A percentile compares a stretch with the other conserved stretches of the same genome.
Conservation (phyloP, 2,797 vertebrate species). For the Lophius americanus region DNA sequence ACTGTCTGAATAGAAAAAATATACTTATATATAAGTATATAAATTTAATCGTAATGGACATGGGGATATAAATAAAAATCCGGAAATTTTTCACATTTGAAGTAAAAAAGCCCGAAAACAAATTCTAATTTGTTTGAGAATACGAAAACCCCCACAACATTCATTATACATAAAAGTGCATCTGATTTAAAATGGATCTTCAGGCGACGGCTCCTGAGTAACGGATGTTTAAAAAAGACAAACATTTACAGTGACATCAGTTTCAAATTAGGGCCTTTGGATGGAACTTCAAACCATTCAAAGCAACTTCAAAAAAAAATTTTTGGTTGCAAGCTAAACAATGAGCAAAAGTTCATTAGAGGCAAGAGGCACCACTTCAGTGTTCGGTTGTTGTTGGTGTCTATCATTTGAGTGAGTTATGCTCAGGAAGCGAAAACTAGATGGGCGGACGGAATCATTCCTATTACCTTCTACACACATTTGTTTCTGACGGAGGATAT, state of each 20-base stretch:
- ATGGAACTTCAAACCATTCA: constrained; percentile 15
- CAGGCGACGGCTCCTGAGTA: constrained; percentile 36
- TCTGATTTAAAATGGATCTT: constrained; percentile 68
- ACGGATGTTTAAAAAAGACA: constrained; percentile 31
- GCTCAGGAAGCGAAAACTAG: too few relatives aligned
- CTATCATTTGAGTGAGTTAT: too few relatives aligned
- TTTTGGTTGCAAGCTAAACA: too few relatives aligned
- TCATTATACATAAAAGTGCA: constrained; percentile 91
- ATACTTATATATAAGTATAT: constrained; percentile 73
- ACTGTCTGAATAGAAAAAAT: constrained; percentile 88
- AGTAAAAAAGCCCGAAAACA: constrained; percentile 61
- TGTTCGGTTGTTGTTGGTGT: too few relatives aligned
- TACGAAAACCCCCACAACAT: constrained; percentile 85
- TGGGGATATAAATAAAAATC: constrained; percentile 90
- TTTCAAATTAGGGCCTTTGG: constrained; percentile 27
- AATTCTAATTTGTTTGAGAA: constrained; percentile 58
- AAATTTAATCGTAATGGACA: constrained; percentile 82
- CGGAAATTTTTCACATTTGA: constrained; percentile 88
- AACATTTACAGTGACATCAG: constrained; percentile 18
- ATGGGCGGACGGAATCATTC: too few relatives aligned
- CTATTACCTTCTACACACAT: too few relatives aligned
- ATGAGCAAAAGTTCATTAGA: too few relatives aligned
- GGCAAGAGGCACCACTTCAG: too few relatives aligned
- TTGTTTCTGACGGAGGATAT: too few relatives aligned
- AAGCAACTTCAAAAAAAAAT: background rate